Evolutionary conservation across 2,888 invertebrate genomes (phyloP).

Genomic region (Xestia ashworthii): DNA sequence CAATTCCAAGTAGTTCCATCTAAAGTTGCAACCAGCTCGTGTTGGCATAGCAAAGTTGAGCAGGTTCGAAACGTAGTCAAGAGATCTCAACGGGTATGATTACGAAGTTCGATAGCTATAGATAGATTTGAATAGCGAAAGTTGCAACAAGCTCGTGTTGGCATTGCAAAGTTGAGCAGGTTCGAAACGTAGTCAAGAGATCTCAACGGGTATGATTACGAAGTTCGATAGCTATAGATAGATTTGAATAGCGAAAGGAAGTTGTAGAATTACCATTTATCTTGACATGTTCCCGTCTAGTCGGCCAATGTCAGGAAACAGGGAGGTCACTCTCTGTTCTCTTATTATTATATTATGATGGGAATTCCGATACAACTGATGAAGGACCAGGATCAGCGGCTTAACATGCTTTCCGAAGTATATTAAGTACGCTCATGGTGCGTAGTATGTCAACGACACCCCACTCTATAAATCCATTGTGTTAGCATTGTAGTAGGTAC

Average conservation of each 20-base stretch:
- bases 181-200: slow-evolving; percentile 1
- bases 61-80: not conserved
- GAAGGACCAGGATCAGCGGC: not conserved
- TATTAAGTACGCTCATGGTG: not conserved
- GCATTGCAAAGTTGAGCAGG: not conserved
- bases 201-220: not conserved
- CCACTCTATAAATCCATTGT: too few species aligned
- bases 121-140: not conserved
- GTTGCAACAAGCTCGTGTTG: not conserved
- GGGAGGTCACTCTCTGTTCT: too few species aligned
- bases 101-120: not conserved
- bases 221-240: not conserved
- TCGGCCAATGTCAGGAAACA: too few species aligned
- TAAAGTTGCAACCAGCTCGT: not conserved
- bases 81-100: not conserved
- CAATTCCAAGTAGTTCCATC: not conserved
- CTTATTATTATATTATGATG: too few species aligned
- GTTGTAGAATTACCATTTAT: not conserved
- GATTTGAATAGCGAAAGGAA: not conserved
- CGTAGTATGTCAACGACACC: not conserved
- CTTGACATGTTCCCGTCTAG: not conserved
- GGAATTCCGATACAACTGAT: too few species aligned
- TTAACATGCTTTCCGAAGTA: not conserved
- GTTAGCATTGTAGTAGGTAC: not conserved
- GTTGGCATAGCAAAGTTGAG: slow-evolving; percentile 5